These are phyloP conservation scores for Fundulus diaphanus DNA, from an alignment of 2,797 vertebrate genomes.

Conservation along the genomic window DNA sequence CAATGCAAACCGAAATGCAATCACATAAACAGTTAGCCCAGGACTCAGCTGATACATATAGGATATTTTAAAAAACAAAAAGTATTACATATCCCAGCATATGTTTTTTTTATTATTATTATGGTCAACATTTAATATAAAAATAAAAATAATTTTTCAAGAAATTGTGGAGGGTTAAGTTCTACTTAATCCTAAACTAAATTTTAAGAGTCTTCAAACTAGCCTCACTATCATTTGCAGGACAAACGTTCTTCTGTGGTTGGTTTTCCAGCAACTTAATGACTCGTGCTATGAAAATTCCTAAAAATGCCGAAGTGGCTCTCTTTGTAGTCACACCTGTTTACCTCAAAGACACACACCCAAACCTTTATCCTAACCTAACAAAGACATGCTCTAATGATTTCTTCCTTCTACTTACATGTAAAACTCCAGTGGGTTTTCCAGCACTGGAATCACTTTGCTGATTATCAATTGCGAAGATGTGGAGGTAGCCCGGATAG, in stretches of 20 bases:
- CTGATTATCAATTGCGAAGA: constrained; percentile 81
- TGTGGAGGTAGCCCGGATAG: constrained; percentile 90
- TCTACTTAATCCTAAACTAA: not conserved
- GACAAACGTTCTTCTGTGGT: not conserved
- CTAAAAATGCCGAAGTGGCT: constrained; percentile 1
- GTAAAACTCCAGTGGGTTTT: constrained; percentile 85
- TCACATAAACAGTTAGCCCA: not conserved
- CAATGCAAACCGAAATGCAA: not conserved
- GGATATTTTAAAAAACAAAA: no score
- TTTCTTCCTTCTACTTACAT: constrained; percentile 78
- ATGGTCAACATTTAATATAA: not conserved
- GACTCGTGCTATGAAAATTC: constrained; percentile 29
- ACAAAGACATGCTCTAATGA: not conserved
- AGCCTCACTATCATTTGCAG: not conserved
- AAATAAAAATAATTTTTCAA: not conserved
- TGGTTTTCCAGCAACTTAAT: not conserved
- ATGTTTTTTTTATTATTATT: not conserved
- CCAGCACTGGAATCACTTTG: constrained; percentile 34
- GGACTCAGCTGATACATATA: no score
- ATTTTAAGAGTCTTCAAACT: not conserved
- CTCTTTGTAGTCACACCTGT: constrained; percentile 11
- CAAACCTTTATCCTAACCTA: not conserved
- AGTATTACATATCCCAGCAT: no score
- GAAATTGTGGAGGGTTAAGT: not conserved
- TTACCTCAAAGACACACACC: constrained; percentile 11